Evolutionary conservation across 1,140 invertebrate species (phyloP), one percentile per base, ranked within the genome.

Genomic region (Carcinoscorpius rotundicauda): DNA sequence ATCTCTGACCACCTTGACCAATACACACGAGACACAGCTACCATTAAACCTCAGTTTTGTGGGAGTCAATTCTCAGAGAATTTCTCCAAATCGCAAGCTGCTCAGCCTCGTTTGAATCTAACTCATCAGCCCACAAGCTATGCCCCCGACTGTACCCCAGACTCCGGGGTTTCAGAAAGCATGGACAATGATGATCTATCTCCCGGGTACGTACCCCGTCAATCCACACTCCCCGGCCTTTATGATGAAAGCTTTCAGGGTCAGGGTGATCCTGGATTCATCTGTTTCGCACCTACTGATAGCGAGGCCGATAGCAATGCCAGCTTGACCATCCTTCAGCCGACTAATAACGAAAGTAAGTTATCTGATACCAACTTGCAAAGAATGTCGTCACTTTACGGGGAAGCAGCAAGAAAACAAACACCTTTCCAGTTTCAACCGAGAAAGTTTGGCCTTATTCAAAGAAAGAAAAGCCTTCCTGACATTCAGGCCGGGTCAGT

Each of bases 81-180:
- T 29, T 29, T 29, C 29, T 29, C 29, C 29, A 29, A 29, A 29
- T 29, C 29, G 29, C 29, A 29, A 29, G 29, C 29, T 29, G 29
- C 29, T 29, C 29, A 29, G 2, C 29, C 29, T 29, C 29, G 29
- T 29, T 29, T 29, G 29, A 29, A 29, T 29, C 29, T 29, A 29
- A 29, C 29, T 29, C 29, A 29, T 29, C 52, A 59, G 8, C 48
- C 63, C 4, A 63, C 61, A 49, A 65, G 66, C 57, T 71, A 72
- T n/a, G 67, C 66, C 49, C 66, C 70, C 52, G 75, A 76, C 66
- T 73, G 77, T 56, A 78, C 77, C 3, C 78, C 78, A 4, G 77
- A 79, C 68, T 78, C 76, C 5, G 78, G 77, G 3, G 76, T 79
- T 5, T 78, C 76, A 5, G 75, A 72, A 58, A 70, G 72, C 61